phyloP scores from a whole-genome alignment of 2,113 vertebrate species.

The Crotalus viridis region DNA sequence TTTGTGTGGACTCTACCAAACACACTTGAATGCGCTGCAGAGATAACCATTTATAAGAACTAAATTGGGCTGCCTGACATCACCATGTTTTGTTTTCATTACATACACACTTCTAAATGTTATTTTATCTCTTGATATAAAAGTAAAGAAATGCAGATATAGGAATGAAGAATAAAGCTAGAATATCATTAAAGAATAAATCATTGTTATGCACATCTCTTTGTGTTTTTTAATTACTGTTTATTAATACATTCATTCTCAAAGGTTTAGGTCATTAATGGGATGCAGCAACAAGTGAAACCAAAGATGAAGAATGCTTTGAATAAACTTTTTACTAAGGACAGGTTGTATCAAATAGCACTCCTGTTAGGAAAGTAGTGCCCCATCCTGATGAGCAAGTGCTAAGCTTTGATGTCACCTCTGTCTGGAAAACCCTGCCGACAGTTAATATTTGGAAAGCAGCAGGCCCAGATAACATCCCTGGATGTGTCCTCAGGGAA shows the following conservation, averaged over 20 bases:
- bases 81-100: constrained; percentile 45
- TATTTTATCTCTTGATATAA: constrained; percentile 25
- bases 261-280: neutral
- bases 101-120: neutral
- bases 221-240: neutral
- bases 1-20: constrained; percentile 38
- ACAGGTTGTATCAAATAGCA: no score
- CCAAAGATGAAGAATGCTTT: neutral
- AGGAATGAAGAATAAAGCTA: constrained; percentile 14
- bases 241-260: neutral
- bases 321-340: neutral
- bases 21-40: constrained; percentile 32
- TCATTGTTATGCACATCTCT: neutral
- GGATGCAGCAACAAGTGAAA: neutral
- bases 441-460: no score
- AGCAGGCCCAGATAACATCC: no score
- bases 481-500: no score
- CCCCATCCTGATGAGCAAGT: no score
- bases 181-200: neutral
- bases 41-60: constrained; percentile 20
- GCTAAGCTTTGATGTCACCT: no score
- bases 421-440: no score
- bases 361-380: no score
- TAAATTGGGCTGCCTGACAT: constrained; percentile 38
- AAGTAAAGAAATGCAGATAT: constrained; percentile 26